Percentiles rank a stretch among this genome's conserved stretches.
Conservation (phyloP, 2,888 invertebrate genomes). For the Syrista parreyssii region DNA sequence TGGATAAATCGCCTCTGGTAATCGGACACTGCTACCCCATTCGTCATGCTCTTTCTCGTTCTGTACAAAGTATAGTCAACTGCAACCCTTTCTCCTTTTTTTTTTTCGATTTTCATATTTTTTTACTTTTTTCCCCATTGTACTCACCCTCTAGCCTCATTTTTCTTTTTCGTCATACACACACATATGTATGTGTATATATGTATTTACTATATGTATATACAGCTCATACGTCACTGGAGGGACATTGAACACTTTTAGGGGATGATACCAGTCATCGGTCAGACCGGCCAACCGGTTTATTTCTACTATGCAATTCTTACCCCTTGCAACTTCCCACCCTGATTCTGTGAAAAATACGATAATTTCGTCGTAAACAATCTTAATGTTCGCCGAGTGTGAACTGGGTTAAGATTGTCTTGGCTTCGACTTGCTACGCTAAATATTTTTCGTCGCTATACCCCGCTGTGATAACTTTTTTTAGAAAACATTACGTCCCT, state of each 20-base stretch:
- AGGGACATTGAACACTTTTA: not conserved
- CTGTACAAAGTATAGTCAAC: not conserved
- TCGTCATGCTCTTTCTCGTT: not conserved
- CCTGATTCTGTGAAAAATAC: not conserved
- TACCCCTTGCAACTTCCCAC: not conserved
- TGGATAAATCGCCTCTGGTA: conserved; percentile 12
- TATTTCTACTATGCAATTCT: not conserved
- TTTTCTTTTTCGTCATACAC: not conserved
- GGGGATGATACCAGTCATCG: not conserved
- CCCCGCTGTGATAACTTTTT: not conserved
- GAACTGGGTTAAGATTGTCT: conserved; percentile 20
- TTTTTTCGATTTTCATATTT: not conserved
- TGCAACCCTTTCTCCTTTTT: not conserved
- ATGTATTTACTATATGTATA: no score
- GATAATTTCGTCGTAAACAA: conserved; percentile 26
- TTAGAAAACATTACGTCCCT: not conserved
- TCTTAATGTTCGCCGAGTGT: conserved; percentile 19
- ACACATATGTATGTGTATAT: no score
- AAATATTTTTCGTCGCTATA: not conserved
- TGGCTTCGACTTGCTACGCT: conserved; percentile 10
- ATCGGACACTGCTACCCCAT: conserved; percentile 1
- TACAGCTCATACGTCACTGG: not conserved
- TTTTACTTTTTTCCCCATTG: not conserved
- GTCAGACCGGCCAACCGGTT: not conserved
- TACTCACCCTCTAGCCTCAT: not conserved